These are phyloP conservation scores for Harpagus bidentatus DNA, from an alignment of 2,113 vertebrate genomes.

Conservation along the genomic window DNA sequence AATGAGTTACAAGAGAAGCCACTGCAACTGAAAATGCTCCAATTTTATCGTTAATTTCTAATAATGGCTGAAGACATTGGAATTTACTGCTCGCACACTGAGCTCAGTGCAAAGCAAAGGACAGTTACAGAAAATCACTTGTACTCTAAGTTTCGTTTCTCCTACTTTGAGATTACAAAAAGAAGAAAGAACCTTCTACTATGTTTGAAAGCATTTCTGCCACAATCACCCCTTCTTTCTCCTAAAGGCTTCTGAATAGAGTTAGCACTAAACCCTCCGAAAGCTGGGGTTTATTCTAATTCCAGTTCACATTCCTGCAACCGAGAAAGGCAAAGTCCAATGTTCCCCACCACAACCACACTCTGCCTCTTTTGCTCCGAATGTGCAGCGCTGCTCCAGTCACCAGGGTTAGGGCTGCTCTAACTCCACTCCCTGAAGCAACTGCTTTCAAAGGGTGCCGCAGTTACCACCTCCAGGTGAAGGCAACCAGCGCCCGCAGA, in stretches of 20 bases:
- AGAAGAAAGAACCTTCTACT: not conserved
- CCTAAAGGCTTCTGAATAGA: conserved; percentile 4
- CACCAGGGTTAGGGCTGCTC: not conserved
- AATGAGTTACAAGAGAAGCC: not conserved
- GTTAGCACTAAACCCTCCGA: not conserved
- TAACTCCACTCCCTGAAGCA: not conserved
- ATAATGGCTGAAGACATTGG: not conserved
- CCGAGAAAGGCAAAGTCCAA: not conserved
- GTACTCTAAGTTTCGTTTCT: not conserved
- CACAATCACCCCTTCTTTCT: not conserved
- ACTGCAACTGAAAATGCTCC: not conserved
- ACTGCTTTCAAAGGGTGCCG: not conserved
- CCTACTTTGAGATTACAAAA: not conserved
- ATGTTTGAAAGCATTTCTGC: not conserved
- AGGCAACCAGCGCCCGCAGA: not conserved
- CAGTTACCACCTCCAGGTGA: not conserved
- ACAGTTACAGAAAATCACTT: not conserved
- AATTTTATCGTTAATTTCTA: not conserved
- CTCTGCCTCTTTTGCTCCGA: not conserved
- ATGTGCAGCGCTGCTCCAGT: not conserved
- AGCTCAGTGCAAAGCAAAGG: not conserved
- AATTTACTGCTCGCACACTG: not conserved
- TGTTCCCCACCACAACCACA: not conserved
- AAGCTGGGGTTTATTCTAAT: conserved; percentile 17
- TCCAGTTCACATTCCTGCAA: conserved; percentile 9